phyloP scores from a whole-genome alignment of 1,140 invertebrate genomes.

The Zaprionus nigranus region DNA sequence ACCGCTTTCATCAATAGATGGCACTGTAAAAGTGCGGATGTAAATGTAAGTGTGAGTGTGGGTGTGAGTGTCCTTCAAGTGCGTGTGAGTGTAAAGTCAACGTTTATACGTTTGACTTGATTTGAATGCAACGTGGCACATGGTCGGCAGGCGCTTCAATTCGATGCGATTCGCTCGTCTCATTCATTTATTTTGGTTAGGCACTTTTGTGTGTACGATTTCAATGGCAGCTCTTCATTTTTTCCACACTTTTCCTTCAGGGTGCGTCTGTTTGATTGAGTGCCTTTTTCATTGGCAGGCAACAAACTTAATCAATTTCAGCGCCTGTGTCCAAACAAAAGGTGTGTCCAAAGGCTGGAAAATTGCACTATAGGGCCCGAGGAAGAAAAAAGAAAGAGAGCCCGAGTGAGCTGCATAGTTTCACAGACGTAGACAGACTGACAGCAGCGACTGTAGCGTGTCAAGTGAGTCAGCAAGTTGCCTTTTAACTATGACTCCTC shows the following conservation, averaged over 20 bases:
- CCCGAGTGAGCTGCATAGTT: conserved; percentile 29
- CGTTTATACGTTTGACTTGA: conserved; percentile 72
- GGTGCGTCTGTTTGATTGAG: conserved; percentile 63
- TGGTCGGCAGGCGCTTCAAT: conserved; percentile 4
- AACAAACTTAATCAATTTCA: conserved; percentile 81
- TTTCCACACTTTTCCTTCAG: not conserved
- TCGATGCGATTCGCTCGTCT: conserved; percentile 25
- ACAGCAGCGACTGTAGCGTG: conserved; percentile 33
- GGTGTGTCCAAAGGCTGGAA: conserved; percentile 72
- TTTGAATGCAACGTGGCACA: conserved; percentile 39
- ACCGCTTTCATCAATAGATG: conserved; percentile 17
- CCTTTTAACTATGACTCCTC: conserved; percentile 32
- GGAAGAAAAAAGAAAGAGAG: not conserved
- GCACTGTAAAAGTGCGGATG: conserved; percentile 6
- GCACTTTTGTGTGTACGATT: conserved; percentile 31
- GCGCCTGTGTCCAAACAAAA: conserved; percentile 79
- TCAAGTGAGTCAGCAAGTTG: conserved; percentile 50
- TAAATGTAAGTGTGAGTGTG: conserved; percentile 1
- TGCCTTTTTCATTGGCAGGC: conserved; percentile 74
- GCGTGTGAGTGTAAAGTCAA: conserved; percentile 66
- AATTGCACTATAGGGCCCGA: conserved; percentile 45
- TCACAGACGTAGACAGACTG: conserved; percentile 31
- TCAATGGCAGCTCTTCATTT: conserved; percentile 28
- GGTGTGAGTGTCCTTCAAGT: conserved; percentile 29
- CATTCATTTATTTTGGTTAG: conserved; percentile 52